phyloP scores from a whole-genome alignment of 2,888 invertebrate genomes.

The Aphelenchoides bicaudatus region DNA sequence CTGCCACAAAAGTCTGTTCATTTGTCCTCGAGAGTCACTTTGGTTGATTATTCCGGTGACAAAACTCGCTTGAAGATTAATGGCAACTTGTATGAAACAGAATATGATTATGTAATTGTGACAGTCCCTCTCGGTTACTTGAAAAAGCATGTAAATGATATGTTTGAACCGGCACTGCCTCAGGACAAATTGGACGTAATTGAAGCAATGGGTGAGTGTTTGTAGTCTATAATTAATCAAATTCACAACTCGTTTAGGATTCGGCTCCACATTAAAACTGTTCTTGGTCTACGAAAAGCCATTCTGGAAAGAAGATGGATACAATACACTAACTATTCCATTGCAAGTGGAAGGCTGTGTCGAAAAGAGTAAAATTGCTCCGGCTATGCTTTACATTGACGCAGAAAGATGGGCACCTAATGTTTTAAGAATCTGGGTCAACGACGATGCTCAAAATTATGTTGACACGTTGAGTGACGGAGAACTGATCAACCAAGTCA shows the following conservation, averaged over 20 bases:
- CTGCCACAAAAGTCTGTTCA: conserved; percentile 39
- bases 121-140: conserved; percentile 52
- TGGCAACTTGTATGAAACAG: conserved; percentile 21
- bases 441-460: conserved; percentile 45
- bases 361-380: conserved; percentile 28
- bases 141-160: conserved; percentile 33
- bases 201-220: conserved; percentile 37
- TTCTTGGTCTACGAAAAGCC: conserved; percentile 50
- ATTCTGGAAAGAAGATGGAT: conserved; percentile 45
- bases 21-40: conserved; percentile 40
- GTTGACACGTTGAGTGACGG: conserved; percentile 46
- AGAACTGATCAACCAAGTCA: conserved; percentile 37
- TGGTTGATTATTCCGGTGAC: conserved; percentile 38
- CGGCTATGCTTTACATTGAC: conserved; percentile 38
- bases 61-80: conserved; percentile 25
- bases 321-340: conserved; percentile 42
- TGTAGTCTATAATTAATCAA: neutral
- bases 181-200: conserved; percentile 46
- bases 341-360: conserved; percentile 39
- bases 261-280: conserved; percentile 46
- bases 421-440: conserved; percentile 48
- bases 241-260: conserved; percentile 29
- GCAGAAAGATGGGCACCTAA: conserved; percentile 40
- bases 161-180: conserved; percentile 44
- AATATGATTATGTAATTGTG: conserved; percentile 52